Percentiles rank a stretch among this genome's conserved stretches.
Conservation (phyloP, 2,797 vertebrate species). For the Sebastes diploproa region DNA sequence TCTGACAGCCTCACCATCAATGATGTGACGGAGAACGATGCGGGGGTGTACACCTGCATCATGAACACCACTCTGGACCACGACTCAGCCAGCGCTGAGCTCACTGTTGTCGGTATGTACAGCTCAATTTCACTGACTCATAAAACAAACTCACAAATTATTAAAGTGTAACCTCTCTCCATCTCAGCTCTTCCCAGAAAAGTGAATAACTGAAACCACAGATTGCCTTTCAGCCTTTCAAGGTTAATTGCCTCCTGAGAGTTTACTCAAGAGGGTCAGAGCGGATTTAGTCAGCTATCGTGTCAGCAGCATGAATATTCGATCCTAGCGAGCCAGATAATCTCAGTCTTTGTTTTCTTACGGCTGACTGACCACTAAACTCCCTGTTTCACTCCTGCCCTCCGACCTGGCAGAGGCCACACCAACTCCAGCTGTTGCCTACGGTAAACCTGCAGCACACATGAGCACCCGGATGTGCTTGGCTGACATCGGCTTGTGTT, state of each 20-base stretch:
- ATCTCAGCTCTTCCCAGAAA: conserved; percentile 26
- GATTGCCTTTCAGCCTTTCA: conserved; percentile 34
- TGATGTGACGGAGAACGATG: conserved; percentile 89
- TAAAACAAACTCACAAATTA: conserved; percentile 22
- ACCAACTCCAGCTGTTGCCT: conserved; percentile 89
- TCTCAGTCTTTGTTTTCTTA: conserved; percentile 42
- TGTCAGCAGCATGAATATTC: conserved; percentile 63
- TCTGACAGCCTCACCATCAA: conserved; percentile 89
- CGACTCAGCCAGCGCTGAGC: conserved; percentile 91
- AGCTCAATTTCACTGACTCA: background rate
- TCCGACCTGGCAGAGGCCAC: conserved; percentile 91
- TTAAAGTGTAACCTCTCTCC: conserved; percentile 12
- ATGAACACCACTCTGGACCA: conserved; percentile 95
- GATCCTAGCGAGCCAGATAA: conserved; percentile 46
- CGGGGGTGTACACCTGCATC: conserved; percentile 92
- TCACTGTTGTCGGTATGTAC: conserved; percentile 94
- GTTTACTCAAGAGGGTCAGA: conserved; percentile 15
- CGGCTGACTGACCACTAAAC: conserved; percentile 78
- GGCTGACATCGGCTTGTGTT: conserved; percentile 42
- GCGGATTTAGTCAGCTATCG: conserved; percentile 29
- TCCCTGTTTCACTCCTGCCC: conserved; percentile 84
- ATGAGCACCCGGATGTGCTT: conserved; percentile 45
- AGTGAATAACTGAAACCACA: conserved; percentile 9
- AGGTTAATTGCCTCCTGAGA: conserved; percentile 43
- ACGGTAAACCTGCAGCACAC: conserved; percentile 88